Evolutionary conservation across 2,888 invertebrate genomes (phyloP).

Genomic region (Lissonota sp.): DNA sequence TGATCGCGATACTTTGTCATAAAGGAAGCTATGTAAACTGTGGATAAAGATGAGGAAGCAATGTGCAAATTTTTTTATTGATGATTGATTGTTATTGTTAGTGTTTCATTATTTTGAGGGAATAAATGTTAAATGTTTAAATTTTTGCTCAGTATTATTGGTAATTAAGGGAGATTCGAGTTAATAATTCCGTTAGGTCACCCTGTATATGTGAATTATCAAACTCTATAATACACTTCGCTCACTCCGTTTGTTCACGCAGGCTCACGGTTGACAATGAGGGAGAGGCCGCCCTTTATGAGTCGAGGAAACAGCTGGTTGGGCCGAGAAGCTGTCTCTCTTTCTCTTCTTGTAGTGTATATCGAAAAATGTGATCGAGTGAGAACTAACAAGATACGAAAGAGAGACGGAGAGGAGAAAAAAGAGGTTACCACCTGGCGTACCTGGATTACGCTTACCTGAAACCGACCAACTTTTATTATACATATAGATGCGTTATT

Average conservation of each 20-base stretch:
- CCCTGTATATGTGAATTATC: not conserved
- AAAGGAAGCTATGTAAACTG: too few species aligned
- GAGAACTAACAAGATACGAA: constrained; percentile 56
- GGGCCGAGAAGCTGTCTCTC: constrained; percentile 67
- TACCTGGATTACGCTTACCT: constrained; percentile 81
- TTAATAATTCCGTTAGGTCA: too few species aligned
- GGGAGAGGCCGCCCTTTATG: constrained; percentile 76
- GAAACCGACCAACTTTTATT: constrained; percentile 74
- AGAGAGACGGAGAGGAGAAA: constrained; percentile 68
- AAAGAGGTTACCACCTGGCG: constrained; percentile 83
- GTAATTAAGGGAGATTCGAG: too few species aligned
- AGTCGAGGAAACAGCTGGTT: constrained; percentile 82
- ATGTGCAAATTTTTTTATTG: too few species aligned
- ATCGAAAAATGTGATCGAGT: not conserved
- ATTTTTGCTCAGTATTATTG: too few species aligned
- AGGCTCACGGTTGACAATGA: constrained; percentile 77
- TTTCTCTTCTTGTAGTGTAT: too few species aligned
- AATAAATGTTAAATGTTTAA: too few species aligned
- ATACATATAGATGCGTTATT: constrained; percentile 57
- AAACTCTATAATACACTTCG: constrained; percentile 17
- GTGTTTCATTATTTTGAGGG: too few species aligned
- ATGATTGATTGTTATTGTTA: too few species aligned
- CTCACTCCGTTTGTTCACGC: constrained; percentile 55
- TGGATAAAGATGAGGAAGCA: too few species aligned
- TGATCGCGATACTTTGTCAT: too few species aligned